These are phyloP conservation scores for Trachymyrmex septentrionalis DNA, from an alignment of 1,140 invertebrate species.

Conservation along the genomic window DNA sequence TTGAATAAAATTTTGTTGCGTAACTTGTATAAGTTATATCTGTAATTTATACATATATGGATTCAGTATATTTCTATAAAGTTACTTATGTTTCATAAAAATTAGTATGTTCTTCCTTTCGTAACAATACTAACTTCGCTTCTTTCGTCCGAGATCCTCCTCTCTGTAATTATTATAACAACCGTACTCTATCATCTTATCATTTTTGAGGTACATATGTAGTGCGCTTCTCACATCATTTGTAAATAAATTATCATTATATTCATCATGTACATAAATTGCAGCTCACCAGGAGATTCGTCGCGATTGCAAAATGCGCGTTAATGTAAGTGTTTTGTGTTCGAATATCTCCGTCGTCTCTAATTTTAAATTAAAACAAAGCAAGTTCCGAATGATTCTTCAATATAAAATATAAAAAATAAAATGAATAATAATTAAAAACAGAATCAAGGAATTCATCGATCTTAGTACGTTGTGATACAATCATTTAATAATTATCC, in stretches of 20 bases:
- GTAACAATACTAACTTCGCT: conserved; percentile 38
- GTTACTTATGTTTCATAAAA: conserved; percentile 18
- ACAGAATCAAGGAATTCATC: not conserved
- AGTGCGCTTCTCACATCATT: conserved; percentile 62
- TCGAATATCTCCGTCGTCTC: not conserved
- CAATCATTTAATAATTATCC: conserved; percentile 2
- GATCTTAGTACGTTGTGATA: not conserved
- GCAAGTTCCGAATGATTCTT: not conserved
- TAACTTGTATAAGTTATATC: conserved; percentile 31
- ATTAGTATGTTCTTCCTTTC: conserved; percentile 13
- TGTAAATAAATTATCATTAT: conserved; percentile 69
- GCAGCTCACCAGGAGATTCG: conserved; percentile 22
- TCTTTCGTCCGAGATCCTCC: conserved; percentile 38
- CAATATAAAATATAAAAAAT: not conserved
- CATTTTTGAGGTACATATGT: conserved; percentile 13
- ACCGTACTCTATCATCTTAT: conserved; percentile 20
- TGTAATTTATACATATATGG: conserved; percentile 25
- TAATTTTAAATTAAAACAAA: conserved; percentile 3
- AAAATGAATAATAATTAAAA: conserved; percentile 23
- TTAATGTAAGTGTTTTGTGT: not conserved
- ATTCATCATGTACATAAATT: conserved; percentile 58
- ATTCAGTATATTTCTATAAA: conserved; percentile 7
- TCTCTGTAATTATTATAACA: conserved; percentile 38
- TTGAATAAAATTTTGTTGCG: conserved; percentile 13
- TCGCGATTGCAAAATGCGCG: not conserved